These are phyloP conservation scores for Ferrisia virgata DNA, from an alignment of 2,888 invertebrate species.

Conservation along the genomic window DNA sequence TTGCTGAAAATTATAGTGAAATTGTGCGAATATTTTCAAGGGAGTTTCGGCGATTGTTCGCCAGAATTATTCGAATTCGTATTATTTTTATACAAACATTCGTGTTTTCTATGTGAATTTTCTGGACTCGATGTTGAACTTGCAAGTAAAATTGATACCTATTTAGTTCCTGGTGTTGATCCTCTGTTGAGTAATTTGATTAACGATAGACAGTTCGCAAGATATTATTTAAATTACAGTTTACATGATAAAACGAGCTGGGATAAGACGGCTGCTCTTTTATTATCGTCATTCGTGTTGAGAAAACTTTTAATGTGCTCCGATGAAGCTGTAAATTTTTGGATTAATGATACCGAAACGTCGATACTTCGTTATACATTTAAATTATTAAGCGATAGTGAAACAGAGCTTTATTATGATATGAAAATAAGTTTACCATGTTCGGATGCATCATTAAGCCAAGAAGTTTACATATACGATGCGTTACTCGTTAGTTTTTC, in stretches of 20 bases:
- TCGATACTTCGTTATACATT: background rate
- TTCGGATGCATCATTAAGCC: background rate
- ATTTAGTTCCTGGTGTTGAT: conserved; percentile 30
- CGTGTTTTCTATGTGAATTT: background rate
- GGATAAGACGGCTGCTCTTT: background rate
- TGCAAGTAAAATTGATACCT: background rate
- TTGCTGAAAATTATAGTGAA: conserved; percentile 24
- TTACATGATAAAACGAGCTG: background rate
- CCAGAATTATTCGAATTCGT: background rate
- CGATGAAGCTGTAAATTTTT: background rate
- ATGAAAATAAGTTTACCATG: background rate
- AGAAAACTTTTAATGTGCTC: background rate
- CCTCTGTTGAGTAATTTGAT: background rate
- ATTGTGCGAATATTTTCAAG: conserved; percentile 20
- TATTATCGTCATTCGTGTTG: background rate
- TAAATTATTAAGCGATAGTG: background rate
- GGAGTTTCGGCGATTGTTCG: background rate
- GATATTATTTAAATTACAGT: background rate
- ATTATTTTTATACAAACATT: conserved; percentile 10
- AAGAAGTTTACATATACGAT: conserved; percentile 22
- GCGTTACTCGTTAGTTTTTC: conserved; percentile 1
- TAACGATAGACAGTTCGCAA: background rate
- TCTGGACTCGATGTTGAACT: background rate
- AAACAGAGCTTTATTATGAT: conserved; percentile 15
- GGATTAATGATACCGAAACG: background rate